Conservation (phyloP, 53 echinoderm and acorn worm species). For the Zoroaster sp. region DNA sequence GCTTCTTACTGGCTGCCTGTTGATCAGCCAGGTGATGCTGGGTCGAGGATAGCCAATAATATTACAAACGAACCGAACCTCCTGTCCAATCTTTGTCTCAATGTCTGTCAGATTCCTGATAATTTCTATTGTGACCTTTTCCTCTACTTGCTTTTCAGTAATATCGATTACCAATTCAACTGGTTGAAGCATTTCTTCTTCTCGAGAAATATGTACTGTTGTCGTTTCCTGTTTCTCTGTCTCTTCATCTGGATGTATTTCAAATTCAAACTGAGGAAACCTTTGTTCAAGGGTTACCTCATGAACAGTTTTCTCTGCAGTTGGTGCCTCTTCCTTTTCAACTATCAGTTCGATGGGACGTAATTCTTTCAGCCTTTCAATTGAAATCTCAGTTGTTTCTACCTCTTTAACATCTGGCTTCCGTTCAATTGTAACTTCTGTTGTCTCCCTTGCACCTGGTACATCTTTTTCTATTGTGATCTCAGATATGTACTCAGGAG, state of each 20-base stretch:
- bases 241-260: slow-evolving; percentile 35
- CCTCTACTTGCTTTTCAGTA: slow-evolving; percentile 47
- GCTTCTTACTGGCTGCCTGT: slow-evolving; percentile 74
- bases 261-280: no score
- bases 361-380: no score
- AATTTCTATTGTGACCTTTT: slow-evolving; percentile 74
- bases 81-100: slow-evolving; percentile 63
- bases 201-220: slow-evolving; percentile 37
- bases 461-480: slow-evolving; percentile 42
- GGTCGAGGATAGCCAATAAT: slow-evolving; percentile 88
- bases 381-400: slow-evolving; percentile 24
- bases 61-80: slow-evolving; percentile 83
- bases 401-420: slow-evolving; percentile 51
- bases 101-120: slow-evolving; percentile 68
- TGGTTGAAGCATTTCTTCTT: slow-evolving; percentile 47
- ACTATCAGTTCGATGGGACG: no score
- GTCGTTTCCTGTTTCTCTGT: slow-evolving; percentile 49
- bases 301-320: no score
- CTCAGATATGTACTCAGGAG: slow-evolving; percentile 55
- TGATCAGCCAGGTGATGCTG: slow-evolving; percentile 79
- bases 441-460: not conserved
- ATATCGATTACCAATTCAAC: slow-evolving; percentile 79
- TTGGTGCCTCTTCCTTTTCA: no score
- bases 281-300: no score
- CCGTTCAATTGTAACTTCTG: slow-evolving; percentile 67